These are phyloP conservation scores for Pionites leucogaster DNA, from an alignment of 2,113 vertebrate genomes.

Conservation along the genomic window DNA sequence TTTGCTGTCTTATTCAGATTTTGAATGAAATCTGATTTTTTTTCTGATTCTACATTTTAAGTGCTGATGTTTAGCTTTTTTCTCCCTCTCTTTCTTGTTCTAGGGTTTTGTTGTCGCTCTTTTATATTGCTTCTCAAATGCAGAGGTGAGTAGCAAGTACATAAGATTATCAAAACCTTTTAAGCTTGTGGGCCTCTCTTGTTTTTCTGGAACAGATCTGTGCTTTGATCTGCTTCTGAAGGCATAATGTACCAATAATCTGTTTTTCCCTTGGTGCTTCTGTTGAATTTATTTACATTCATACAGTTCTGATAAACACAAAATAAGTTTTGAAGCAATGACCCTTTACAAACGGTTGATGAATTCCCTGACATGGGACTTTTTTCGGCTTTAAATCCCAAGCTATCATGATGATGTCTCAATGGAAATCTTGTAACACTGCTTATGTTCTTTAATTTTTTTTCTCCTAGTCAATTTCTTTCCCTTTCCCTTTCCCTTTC, in stretches of 20 bases:
- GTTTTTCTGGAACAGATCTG: not conserved
- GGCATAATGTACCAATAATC: not conserved
- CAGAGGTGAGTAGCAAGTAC: constrained; percentile 64
- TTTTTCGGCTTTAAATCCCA: not conserved
- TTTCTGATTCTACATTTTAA: not conserved
- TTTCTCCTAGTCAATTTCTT: not conserved
- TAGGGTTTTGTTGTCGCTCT: constrained; percentile 73
- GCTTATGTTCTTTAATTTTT: not conserved
- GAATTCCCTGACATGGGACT: not conserved
- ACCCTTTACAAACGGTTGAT: not conserved
- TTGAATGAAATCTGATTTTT: not conserved
- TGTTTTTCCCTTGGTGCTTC: not conserved
- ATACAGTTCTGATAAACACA: not conserved
- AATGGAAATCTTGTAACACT: not conserved
- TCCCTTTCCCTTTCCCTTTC: not conserved
- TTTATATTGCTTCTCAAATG: constrained; percentile 74
- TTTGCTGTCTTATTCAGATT: not conserved
- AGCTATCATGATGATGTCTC: not conserved
- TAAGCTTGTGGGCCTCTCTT: not conserved
- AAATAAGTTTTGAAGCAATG: not conserved
- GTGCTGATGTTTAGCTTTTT: not conserved
- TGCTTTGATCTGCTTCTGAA: not conserved
- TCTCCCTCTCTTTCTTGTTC: not conserved
- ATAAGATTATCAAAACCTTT: not conserved
- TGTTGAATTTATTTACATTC: not conserved